Evolutionary conservation across 2,888 invertebrate genomes (phyloP).

Genomic region (Melanargia galathea): DNA sequence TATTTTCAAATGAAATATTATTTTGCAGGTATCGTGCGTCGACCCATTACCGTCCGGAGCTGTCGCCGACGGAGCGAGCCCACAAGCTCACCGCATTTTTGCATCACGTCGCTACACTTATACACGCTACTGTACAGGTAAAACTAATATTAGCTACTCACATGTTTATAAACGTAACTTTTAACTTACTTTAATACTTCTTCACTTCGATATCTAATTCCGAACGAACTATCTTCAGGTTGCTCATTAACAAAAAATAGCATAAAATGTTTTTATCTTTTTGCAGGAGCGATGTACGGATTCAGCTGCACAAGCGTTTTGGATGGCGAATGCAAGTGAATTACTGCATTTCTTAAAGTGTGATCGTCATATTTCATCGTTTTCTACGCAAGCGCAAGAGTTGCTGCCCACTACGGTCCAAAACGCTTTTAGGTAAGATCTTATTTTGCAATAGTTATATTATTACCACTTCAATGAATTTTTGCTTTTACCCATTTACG

Average conservation of each 20-base stretch:
- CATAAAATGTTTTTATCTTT: background rate
- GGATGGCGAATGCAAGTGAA: slow-evolving; percentile 99
- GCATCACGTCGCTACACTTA: slow-evolving; percentile 94
- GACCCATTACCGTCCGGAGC: slow-evolving; percentile 95
- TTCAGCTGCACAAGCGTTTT: slow-evolving; percentile 93
- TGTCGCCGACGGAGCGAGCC: slow-evolving; percentile 95
- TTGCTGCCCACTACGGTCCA: slow-evolving; percentile 96
- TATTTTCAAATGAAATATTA: slow-evolving; percentile 1
- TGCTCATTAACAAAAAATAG: no score
- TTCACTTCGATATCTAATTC: no score
- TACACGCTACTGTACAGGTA: slow-evolving; percentile 92
- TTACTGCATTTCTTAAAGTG: slow-evolving; percentile 97
- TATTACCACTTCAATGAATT: background rate
- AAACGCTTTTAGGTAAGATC: slow-evolving; percentile 88
- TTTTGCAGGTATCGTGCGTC: slow-evolving; percentile 91
- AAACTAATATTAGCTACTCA: slow-evolving; percentile 34
- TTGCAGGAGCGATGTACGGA: slow-evolving; percentile 91
- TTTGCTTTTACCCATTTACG: no score
- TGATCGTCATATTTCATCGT: slow-evolving; percentile 96
- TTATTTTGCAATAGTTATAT: slow-evolving; percentile 9
- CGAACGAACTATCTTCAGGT: no score
- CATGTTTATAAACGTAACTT: no score
- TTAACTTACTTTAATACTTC: no score
- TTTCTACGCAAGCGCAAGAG: slow-evolving; percentile 96
- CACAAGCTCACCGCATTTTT: slow-evolving; percentile 94